phyloP scores from a whole-genome alignment of 2,797 vertebrate genomes.

The Okamejei kenojei region DNA sequence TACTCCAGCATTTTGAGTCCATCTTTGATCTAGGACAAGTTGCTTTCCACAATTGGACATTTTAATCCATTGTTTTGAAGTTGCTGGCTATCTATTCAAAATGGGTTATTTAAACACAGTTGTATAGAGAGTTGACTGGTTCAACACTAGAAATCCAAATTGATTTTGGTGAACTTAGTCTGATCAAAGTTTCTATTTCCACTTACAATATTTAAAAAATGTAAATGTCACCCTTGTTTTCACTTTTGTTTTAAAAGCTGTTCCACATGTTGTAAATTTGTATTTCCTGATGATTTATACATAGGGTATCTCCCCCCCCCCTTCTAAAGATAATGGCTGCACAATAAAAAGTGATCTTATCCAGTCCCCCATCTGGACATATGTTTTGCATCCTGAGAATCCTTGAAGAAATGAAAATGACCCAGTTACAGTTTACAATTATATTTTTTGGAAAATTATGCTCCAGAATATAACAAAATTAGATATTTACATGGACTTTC shows the following conservation, averaged over 20 bases:
- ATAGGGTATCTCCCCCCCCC: not conserved
- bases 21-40: too few species aligned
- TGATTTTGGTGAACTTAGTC: not conserved
- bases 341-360: not conserved
- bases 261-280: not conserved
- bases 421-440: not conserved
- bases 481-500: not conserved
- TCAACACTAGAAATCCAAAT: not conserved
- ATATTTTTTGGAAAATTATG: not conserved
- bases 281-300: too few species aligned
- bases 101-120: not conserved
- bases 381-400: not conserved
- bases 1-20: too few species aligned
- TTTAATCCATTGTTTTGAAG: not conserved
- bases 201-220: slow-evolving; percentile 5
- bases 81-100: not conserved
- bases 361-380: not conserved
- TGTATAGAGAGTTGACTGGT: not conserved
- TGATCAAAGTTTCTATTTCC: not conserved
- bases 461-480: not conserved
- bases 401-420: not conserved
- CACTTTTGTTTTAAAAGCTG: not conserved
- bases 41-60: not conserved
- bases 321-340: not conserved
- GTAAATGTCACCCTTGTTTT: not conserved